Evolutionary conservation across 1,140 invertebrate genomes (phyloP).

Genomic region (Uloborus diversus): DNA sequence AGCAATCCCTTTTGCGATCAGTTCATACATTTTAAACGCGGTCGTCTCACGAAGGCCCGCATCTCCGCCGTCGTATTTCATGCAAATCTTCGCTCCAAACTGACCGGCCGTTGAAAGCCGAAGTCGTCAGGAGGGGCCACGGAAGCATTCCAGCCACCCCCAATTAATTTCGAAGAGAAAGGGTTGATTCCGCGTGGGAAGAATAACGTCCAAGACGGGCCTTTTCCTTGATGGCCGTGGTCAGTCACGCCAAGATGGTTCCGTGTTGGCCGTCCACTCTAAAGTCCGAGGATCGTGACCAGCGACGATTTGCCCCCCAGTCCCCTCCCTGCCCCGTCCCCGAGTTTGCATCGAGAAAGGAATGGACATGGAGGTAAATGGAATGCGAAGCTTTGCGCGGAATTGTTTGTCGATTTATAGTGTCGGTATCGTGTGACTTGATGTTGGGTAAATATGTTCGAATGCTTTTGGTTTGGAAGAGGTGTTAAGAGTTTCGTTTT

Average conservation of each 20-base stretch:
- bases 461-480: too few relatives aligned
- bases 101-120: conserved; percentile 19
- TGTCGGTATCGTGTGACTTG: neutral
- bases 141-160: neutral
- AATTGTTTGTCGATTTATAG: conserved; percentile 31
- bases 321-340: conserved; percentile 11
- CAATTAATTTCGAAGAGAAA: conserved; percentile 34
- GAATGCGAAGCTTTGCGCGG: too few relatives aligned
- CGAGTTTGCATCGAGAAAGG: conserved; percentile 20
- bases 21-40: conserved; percentile 21
- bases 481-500: too few relatives aligned
- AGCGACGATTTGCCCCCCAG: conserved; percentile 33
- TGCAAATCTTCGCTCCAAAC: conserved; percentile 31
- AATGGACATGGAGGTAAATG: neutral
- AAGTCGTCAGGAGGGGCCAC: conserved; percentile 12
- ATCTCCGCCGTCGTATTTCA: conserved; percentile 32
- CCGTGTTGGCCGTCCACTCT: conserved; percentile 25
- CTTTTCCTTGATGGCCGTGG: conserved; percentile 8
- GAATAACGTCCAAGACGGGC: conserved; percentile 37
- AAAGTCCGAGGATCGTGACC: conserved; percentile 27
- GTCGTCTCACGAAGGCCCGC: neutral
- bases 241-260: conserved; percentile 42
- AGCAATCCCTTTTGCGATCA: conserved; percentile 5
- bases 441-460: neutral
- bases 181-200: conserved; percentile 10